Conservation (phyloP, 2,113 vertebrate genomes). For the Brachirus orientalis region DNA sequence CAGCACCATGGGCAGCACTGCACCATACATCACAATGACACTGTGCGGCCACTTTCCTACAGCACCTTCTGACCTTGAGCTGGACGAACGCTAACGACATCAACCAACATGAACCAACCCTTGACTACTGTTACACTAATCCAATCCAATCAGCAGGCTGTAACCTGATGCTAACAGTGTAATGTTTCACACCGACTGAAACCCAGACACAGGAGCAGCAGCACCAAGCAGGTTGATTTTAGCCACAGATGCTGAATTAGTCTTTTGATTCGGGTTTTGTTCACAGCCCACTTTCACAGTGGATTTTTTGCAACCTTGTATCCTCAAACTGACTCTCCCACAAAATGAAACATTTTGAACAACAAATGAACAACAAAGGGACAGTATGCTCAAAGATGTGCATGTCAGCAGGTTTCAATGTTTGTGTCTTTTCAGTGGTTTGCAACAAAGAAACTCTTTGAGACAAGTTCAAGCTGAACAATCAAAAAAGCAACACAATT, state of each 20-base stretch:
- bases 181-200: slow-evolving; percentile 11
- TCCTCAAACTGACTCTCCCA: too few species aligned
- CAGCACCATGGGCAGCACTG: too few species aligned
- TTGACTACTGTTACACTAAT: slow-evolving; percentile 32
- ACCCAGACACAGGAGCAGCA: slow-evolving; percentile 21
- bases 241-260: not conserved
- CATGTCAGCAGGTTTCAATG: too few species aligned
- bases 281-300: not conserved
- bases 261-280: slow-evolving; percentile 1
- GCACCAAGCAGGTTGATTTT: not conserved
- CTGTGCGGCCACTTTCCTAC: not conserved
- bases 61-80: slow-evolving; percentile 17
- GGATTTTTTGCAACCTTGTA: too few species aligned
- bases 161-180: slow-evolving; percentile 35
- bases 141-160: slow-evolving; percentile 25
- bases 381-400: too few species aligned
- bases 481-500: too few species aligned
- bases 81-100: slow-evolving; percentile 2
- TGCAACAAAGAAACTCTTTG: too few species aligned
- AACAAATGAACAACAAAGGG: too few species aligned
- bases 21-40: too few species aligned
- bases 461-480: too few species aligned
- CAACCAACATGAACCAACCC: not conserved
- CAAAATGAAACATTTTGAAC: too few species aligned
- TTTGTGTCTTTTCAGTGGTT: too few species aligned